Evolutionary conservation across 2,888 invertebrate genomes (phyloP).

Genomic region (Lymantria monacha): DNA sequence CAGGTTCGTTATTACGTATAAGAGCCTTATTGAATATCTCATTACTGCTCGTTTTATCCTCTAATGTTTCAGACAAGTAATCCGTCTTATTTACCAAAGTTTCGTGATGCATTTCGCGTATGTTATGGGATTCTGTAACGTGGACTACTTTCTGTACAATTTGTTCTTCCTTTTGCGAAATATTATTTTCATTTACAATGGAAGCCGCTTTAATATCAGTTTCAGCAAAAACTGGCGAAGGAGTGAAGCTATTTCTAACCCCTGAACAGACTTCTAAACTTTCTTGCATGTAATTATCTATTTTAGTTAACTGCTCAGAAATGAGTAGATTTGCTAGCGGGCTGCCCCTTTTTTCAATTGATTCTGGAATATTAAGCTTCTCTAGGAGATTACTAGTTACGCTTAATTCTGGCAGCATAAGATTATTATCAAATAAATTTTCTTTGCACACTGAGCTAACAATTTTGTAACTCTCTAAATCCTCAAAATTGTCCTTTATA

Average conservation of each 20-base stretch:
- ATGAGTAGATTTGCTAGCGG: constrained; percentile 63
- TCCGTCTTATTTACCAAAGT: constrained; percentile 8
- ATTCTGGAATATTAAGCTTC: constrained; percentile 31
- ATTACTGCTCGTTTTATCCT: constrained; percentile 9
- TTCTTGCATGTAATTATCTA: constrained; percentile 71
- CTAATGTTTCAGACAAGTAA: constrained; percentile 13
- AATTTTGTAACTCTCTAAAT: constrained; percentile 74
- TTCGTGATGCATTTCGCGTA: constrained; percentile 9
- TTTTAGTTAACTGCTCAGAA: constrained; percentile 68
- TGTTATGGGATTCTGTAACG: neutral
- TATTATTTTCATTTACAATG: constrained; percentile 4
- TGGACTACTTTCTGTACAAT: constrained; percentile 26
- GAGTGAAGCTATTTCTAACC: constrained; percentile 27
- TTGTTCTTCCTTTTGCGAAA: constrained; percentile 7
- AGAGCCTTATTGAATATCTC: neutral
- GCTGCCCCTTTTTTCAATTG: constrained; percentile 48
- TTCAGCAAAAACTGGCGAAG: constrained; percentile 25
- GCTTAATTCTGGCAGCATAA: constrained; percentile 9
- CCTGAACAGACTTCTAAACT: constrained; percentile 63
- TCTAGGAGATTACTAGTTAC: constrained; percentile 14
- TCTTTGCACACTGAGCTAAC: constrained; percentile 69
- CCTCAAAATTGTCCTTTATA: constrained; percentile 64
- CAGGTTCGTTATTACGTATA: constrained; percentile 7
- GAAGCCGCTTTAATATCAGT: constrained; percentile 30
- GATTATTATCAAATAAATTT: constrained; percentile 44